Evolutionary conservation across 2,113 vertebrate species (phyloP), one percentile per base, ranked within the genome.

Genomic region (Chiloscyllium plagiosum): DNA sequence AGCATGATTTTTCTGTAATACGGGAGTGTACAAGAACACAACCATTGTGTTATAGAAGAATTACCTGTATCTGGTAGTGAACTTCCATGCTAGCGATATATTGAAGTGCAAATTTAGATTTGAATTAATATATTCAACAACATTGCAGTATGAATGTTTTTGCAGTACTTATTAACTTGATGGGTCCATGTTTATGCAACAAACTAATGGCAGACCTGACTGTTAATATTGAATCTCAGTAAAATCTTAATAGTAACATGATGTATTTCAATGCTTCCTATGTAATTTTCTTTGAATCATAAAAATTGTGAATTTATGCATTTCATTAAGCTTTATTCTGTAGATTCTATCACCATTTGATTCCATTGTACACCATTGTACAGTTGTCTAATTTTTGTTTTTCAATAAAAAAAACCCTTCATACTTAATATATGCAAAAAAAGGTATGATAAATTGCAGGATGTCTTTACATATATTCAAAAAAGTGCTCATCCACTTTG

Each of bases 381-480:
- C 85, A 56, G 86, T 89, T 89, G 61, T 33, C 86, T 89, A 10
- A 61, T 61, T 90, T 87, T 61, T 90, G 87, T 33, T 90, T 56
- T 15, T 24, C 17, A 56, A 33, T 61, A 33, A 33, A 61, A 90
- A 61, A 33, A 90, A 61, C 29, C 33, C 10, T 3, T 24, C 13
- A 29, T 3, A 90, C 2, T 26, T 90, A 33, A 61, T 61, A 33
- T 33, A 13, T 61, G 26, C 12, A 87, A 26, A 22, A 87, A 50
- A 52, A 87, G 47, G 8, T 50, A 10, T 3, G 42, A 47, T 85
- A 85, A 85, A 22, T 37, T 47, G 83, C 47, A 85, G 22, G 10
- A 8, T 52, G 47, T 22, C 22, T 12, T 87, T 61, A 61, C 56
- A 12, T 61, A 52, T 89, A 56, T 33, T 20, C 29, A 17, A 65